A percentile compares a stretch with the other conserved stretches of the same genome.
These are phyloP conservation scores for Amiota communis DNA, from an alignment of 2,888 invertebrate species.

Conservation along the genomic window DNA sequence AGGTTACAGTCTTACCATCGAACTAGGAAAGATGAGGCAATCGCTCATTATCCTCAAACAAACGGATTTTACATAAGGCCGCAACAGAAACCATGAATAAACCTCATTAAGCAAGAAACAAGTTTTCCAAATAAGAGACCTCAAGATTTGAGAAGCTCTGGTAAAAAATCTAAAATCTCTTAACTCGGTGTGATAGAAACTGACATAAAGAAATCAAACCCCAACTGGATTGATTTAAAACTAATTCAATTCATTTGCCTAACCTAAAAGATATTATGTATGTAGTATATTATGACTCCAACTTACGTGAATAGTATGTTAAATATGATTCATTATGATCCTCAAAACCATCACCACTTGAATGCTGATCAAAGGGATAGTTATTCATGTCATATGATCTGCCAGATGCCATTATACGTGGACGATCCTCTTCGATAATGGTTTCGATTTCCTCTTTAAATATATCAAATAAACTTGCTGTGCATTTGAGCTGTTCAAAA, in stretches of 20 bases:
- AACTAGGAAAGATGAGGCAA: too few relatives aligned
- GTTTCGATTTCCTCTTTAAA: conserved; percentile 73
- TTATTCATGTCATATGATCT: conserved; percentile 71
- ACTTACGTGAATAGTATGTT: conserved; percentile 70
- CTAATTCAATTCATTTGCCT: too few relatives aligned
- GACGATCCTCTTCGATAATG: conserved; percentile 72
- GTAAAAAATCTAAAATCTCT: background rate
- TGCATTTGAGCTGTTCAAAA: conserved; percentile 69
- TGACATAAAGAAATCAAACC: too few relatives aligned
- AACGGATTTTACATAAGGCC: too few relatives aligned
- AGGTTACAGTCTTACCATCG: too few relatives aligned
- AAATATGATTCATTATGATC: conserved; percentile 73
- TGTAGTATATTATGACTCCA: too few relatives aligned
- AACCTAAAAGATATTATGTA: too few relatives aligned
- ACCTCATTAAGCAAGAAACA: too few relatives aligned
- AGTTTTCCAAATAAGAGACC: too few relatives aligned
- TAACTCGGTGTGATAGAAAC: too few relatives aligned
- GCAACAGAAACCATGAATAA: too few relatives aligned
- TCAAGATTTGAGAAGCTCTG: background rate
- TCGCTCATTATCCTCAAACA: too few relatives aligned
- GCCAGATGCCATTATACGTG: conserved; percentile 73
- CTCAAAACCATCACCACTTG: conserved; percentile 65
- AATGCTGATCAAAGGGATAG: conserved; percentile 69
- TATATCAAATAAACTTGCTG: conserved; percentile 72
- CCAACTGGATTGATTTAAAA: conserved; percentile 20